phyloP scores from a whole-genome alignment of 2,888 invertebrate genomes.

The Phania funesta region DNA sequence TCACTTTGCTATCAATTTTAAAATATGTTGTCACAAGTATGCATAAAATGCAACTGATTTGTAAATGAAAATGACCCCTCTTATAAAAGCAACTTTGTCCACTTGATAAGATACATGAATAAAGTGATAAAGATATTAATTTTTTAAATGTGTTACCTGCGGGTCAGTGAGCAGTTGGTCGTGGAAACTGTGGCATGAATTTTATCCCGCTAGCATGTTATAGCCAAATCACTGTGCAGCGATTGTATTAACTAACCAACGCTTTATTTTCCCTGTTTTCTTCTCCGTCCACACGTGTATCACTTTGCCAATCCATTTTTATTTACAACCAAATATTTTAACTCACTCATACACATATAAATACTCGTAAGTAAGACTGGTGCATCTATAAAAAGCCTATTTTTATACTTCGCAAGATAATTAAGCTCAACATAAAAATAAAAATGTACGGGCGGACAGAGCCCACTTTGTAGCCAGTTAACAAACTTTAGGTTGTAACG shows the following conservation, averaged over 20 bases:
- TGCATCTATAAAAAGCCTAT: slow-evolving; percentile 17
- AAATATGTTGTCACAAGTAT: no score
- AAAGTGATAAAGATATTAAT: no score
- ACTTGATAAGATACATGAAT: no score
- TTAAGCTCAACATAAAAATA: slow-evolving; percentile 41
- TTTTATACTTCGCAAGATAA: slow-evolving; percentile 20
- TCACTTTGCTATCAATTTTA: no score
- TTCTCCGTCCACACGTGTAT: not conserved
- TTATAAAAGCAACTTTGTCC: no score
- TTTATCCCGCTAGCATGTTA: slow-evolving; percentile 30
- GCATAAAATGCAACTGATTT: no score
- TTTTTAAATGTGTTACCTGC: no score
- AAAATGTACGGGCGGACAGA: not conserved
- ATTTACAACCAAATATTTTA: slow-evolving; percentile 10
- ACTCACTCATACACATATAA: not conserved
- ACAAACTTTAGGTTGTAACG: slow-evolving; percentile 51
- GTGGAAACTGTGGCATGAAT: no score
- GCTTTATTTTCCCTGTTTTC: slow-evolving; percentile 4
- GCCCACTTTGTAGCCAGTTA: no score
- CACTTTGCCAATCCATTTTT: not conserved
- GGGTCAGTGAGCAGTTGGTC: no score
- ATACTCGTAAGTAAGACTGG: not conserved
- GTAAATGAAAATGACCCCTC: no score
- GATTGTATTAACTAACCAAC: slow-evolving; percentile 37
- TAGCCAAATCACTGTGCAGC: slow-evolving; percentile 38